phyloP scores from a whole-genome alignment of 1,140 invertebrate species.

The Hypothenemus hampei region DNA sequence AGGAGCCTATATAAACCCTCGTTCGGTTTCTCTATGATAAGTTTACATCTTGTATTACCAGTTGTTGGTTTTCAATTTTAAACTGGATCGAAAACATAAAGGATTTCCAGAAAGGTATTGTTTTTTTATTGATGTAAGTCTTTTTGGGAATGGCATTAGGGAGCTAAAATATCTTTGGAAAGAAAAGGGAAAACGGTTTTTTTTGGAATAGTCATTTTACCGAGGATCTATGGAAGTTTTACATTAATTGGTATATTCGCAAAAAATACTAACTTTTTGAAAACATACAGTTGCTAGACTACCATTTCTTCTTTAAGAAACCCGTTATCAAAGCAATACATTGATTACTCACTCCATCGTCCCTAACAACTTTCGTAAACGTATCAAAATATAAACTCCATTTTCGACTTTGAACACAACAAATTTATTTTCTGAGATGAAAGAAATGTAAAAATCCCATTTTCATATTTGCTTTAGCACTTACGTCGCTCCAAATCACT shows the following conservation, averaged over 20 bases:
- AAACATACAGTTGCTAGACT: not conserved
- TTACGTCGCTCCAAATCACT: too few relatives aligned
- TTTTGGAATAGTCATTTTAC: not conserved
- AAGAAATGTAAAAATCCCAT: too few relatives aligned
- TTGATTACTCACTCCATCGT: too few relatives aligned
- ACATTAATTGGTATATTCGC: too few relatives aligned
- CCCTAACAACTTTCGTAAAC: too few relatives aligned
- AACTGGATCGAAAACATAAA: constrained; percentile 17
- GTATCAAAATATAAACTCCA: too few relatives aligned
- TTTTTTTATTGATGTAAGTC: too few relatives aligned
- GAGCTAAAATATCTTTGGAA: not conserved
- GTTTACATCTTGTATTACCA: constrained; percentile 17
- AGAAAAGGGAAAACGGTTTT: not conserved
- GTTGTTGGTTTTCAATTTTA: constrained; percentile 24
- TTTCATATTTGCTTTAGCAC: too few relatives aligned
- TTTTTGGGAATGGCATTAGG: too few relatives aligned
- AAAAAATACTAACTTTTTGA: too few relatives aligned
- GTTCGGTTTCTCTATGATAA: constrained; percentile 11
- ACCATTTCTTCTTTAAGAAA: not conserved
- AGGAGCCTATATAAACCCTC: constrained; percentile 3
- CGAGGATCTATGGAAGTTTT: not conserved
- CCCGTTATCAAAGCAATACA: not conserved
- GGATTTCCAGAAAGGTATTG: constrained; percentile 1
- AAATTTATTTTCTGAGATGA: too few relatives aligned
- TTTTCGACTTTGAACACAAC: too few relatives aligned